These are phyloP conservation scores for Montipora efflorescens DNA, from an alignment of 64 coral and sea anemone species.

Conservation along the genomic window DNA sequence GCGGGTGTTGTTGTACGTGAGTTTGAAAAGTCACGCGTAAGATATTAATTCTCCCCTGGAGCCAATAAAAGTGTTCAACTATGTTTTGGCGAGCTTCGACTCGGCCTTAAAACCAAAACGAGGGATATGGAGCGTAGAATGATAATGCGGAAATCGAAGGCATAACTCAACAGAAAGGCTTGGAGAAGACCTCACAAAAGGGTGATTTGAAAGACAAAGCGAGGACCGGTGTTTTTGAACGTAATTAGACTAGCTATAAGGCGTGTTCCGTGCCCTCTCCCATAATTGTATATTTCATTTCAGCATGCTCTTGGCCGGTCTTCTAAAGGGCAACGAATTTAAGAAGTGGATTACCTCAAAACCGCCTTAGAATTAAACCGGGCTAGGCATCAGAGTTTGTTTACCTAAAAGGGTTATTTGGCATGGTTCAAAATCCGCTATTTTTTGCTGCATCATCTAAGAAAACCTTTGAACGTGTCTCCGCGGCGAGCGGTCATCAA, in stretches of 20 bases:
- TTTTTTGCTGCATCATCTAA: conserved; percentile 47
- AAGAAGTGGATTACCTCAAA: conserved; percentile 89
- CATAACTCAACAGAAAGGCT: conserved; percentile 55
- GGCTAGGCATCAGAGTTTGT: conserved; percentile 61
- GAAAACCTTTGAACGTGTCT: not conserved
- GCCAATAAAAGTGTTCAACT: not conserved
- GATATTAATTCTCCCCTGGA: conserved; percentile 45
- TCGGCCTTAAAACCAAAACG: not conserved
- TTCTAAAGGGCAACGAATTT: conserved; percentile 67
- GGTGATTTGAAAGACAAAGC: conserved; percentile 86
- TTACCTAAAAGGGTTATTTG: conserved; percentile 92
- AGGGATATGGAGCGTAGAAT: conserved; percentile 60
- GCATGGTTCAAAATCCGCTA: conserved; percentile 87
- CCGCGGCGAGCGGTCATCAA: not conserved
- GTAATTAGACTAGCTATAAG: conserved; percentile 83
- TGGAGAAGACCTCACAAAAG: conserved; percentile 3
- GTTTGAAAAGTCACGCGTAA: conserved; percentile 53
- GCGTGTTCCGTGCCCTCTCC: conserved; percentile 67
- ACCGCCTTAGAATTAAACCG: conserved; percentile 88
- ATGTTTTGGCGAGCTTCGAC: not conserved
- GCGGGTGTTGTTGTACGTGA: conserved; percentile 6
- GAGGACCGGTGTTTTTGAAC: conserved; percentile 72
- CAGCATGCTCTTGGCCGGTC: conserved; percentile 44
- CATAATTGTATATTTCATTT: conserved; percentile 98
- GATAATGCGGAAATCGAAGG: conserved; percentile 46